phyloP scores from a whole-genome alignment of 2,113 vertebrate genomes.

The Oxygymnocypris stewartii region DNA sequence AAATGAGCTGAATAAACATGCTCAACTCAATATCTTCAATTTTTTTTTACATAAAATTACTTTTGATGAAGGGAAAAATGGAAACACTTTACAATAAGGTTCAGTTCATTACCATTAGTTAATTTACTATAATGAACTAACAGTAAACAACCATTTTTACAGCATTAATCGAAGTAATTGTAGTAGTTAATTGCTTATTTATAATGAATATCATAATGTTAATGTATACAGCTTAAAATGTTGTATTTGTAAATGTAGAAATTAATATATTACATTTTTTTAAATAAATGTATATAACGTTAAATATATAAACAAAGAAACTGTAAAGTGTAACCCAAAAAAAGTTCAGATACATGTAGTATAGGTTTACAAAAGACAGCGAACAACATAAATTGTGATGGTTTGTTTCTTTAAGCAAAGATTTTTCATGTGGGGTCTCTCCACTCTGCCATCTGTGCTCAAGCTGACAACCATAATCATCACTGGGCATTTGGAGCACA shows the following conservation, averaged over 20 bases:
- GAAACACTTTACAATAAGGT: not conserved
- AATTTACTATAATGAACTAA: not conserved
- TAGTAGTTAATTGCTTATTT: not conserved
- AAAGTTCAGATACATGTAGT: not conserved
- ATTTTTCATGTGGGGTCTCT: not conserved
- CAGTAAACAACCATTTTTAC: not conserved
- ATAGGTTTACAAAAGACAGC: not conserved
- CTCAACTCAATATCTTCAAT: not conserved
- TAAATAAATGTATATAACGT: too few species aligned
- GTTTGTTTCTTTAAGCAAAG: constrained; percentile 1
- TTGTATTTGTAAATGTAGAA: too few species aligned
- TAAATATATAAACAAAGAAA: not conserved
- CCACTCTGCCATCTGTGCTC: constrained; percentile 62
- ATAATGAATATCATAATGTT: not conserved
- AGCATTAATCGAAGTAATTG: not conserved
- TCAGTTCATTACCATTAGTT: not conserved
- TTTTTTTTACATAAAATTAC: not conserved
- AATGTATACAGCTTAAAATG: not conserved
- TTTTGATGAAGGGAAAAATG: not conserved
- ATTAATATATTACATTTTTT: too few species aligned
- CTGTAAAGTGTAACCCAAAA: not conserved
- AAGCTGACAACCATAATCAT: constrained; percentile 54
- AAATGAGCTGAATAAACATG: not conserved
- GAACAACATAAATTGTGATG: not conserved
- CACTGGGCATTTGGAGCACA: constrained; percentile 31